Percentiles rank a stretch among this genome's conserved stretches.
Conservation (phyloP, 2,888 invertebrate species). For the Anarsia innoxiella region DNA sequence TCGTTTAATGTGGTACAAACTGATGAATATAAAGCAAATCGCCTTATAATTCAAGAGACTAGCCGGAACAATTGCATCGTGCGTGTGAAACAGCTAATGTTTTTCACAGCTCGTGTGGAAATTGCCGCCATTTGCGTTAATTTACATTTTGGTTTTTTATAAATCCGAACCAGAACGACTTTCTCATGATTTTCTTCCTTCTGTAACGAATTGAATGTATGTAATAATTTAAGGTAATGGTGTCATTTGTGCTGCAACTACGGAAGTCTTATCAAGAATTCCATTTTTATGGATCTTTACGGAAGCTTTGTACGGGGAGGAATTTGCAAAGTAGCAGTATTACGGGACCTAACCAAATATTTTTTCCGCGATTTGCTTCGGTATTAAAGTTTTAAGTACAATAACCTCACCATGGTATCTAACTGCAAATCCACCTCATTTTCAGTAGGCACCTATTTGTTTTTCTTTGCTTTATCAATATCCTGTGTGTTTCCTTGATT, state of each 20-base stretch:
- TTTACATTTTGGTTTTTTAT: conserved; percentile 37
- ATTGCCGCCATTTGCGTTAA: conserved; percentile 34
- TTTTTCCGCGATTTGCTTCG: too few species aligned
- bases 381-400: too few species aligned
- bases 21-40: conserved; percentile 1
- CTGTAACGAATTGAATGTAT: conserved; percentile 11
- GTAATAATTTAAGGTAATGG: conserved; percentile 5
- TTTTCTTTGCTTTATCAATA: background rate
- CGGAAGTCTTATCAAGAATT: too few species aligned
- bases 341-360: too few species aligned
- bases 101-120: conserved; percentile 42
- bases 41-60: conserved; percentile 19
- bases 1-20: background rate
- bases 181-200: conserved; percentile 28
- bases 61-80: conserved; percentile 27
- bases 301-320: too few species aligned
- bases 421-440: too few species aligned
- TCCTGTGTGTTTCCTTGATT: background rate
- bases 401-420: too few species aligned
- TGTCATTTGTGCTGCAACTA: conserved; percentile 1
- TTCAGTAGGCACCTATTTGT: too few species aligned
- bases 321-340: too few species aligned
- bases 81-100: conserved; percentile 37
- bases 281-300: too few species aligned
- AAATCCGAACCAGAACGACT: conserved; percentile 26